Evolutionary conservation across 2,888 invertebrate genomes (phyloP), one percentile per base, ranked within the genome.

Genomic region (Punctoribates punctum): DNA sequence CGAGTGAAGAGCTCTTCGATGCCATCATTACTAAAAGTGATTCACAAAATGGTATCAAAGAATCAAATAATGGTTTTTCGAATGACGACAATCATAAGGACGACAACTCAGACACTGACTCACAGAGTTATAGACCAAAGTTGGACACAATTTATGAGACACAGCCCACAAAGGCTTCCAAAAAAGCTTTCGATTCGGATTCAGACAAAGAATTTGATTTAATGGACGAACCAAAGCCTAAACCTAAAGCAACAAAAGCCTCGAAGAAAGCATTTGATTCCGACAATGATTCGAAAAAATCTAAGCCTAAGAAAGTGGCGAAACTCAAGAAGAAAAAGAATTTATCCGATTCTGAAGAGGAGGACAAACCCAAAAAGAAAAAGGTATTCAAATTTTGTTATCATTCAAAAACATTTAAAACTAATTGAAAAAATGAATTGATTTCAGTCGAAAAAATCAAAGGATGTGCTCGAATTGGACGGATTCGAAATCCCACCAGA

Each of bases 281-380:
- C 13, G 62, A 77, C n/a, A 48, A 48, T n/a, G 48, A 48, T 48
- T 48, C 13, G 46, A 17, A 74, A n/a, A 60, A 70, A 57, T 5
- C 80, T 23, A 77, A 78, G 70, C 73, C 75, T 11, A 79, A 78
- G 73, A 78, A 78, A 74, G 34, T 34, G 34, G 34, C 34, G 34
- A 34, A 34, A 34, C n/a, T 34, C 34, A 77, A 78, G 74, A 78
- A 78, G 75, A 78, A 77, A 27, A 62, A 73, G 25, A 78, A 34
- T 23, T 34, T 34, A 8, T 79, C 79, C 29, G 82, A 81, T 65
- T 80, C 80, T 17, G 80, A 79, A n/a, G 78, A 77, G 11, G 79
- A 77, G 67, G 54, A 75, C 9, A 42, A 75, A 46, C 73, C 78
- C 42, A 79, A 79, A 62, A 80, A 79, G 46, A 74, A 78, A 13